Percentiles rank a stretch among this genome's conserved stretches.
Evolutionary conservation across 2,113 vertebrate species (phyloP).

Genomic region (Stegostoma tigrinum): DNA sequence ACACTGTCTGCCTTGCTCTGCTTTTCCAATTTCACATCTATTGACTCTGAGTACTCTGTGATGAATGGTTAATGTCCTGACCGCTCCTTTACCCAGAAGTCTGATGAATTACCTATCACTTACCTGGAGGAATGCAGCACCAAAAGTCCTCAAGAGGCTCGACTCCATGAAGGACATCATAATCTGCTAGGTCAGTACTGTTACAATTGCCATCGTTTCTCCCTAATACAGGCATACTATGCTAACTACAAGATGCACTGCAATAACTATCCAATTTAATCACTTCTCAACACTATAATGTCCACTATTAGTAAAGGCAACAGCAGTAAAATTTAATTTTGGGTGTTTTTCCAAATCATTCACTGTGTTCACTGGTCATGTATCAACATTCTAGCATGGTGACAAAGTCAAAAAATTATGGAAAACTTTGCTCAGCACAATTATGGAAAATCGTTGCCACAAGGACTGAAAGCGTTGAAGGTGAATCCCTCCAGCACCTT

Average conservation of each 20-base stretch:
- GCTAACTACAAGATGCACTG: background rate
- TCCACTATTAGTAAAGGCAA: background rate
- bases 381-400: background rate
- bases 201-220: no score
- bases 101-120: background rate
- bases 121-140: background rate
- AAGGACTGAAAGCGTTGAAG: background rate
- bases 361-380: background rate
- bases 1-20: no score
- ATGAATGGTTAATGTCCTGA: background rate
- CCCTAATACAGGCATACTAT: no score
- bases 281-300: background rate
- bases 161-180: no score
- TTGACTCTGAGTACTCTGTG: background rate
- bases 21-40: no score
- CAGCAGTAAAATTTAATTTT: background rate
- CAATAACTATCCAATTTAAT: background rate
- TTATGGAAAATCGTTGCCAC: background rate
- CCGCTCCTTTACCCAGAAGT: background rate
- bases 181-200: no score
- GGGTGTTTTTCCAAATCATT: background rate
- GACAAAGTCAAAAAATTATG: background rate
- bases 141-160: no score
- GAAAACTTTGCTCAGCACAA: background rate
- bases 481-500: background rate